A percentile compares a stretch with the other conserved stretches of the same genome.
phyloP scores from a whole-genome alignment of 1,140 invertebrate species.

The Vollenhovia emeryi region DNA sequence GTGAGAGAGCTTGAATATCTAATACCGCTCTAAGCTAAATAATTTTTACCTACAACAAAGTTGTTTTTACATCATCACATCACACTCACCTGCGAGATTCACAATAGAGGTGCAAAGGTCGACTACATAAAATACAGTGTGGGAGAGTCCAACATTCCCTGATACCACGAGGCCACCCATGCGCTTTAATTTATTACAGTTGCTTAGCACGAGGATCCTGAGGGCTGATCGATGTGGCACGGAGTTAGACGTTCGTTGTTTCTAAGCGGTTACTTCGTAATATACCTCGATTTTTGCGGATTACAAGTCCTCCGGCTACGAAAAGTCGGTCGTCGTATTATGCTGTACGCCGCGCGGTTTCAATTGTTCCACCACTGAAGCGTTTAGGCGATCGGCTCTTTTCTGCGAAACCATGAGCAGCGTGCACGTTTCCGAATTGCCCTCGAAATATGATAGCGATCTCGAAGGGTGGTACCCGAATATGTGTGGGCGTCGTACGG shows the following conservation, averaged over 20 bases:
- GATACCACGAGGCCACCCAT: slow-evolving; percentile 62
- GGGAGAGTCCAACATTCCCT: slow-evolving; percentile 42
- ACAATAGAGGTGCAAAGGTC: slow-evolving; percentile 56
- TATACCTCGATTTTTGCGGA: slow-evolving; percentile 8
- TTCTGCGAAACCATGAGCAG: background rate
- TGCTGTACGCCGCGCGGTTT: background rate
- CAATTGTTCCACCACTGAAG: background rate
- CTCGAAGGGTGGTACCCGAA: slow-evolving; percentile 52
- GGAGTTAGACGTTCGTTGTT: background rate
- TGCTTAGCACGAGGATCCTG: slow-evolving; percentile 53
- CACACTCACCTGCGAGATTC: background rate
- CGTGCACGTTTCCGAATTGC: slow-evolving; percentile 33
- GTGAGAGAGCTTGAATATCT: background rate
- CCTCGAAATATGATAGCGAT: slow-evolving; percentile 61
- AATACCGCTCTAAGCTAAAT: background rate
- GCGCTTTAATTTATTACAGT: slow-evolving; percentile 69
- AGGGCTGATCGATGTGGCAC: slow-evolving; percentile 10
- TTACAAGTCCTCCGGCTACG: slow-evolving; percentile 4
- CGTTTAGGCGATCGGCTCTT: background rate
- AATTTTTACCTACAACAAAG: slow-evolving; percentile 55
- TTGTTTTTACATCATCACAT: slow-evolving; percentile 48
- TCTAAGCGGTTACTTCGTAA: slow-evolving; percentile 10
- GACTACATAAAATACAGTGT: slow-evolving; percentile 31
- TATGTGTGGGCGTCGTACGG: slow-evolving; percentile 65
- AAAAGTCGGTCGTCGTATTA: slow-evolving; percentile 11